phyloP scores from a whole-genome alignment of 1,140 invertebrate species.

The Cydia amplana region DNA sequence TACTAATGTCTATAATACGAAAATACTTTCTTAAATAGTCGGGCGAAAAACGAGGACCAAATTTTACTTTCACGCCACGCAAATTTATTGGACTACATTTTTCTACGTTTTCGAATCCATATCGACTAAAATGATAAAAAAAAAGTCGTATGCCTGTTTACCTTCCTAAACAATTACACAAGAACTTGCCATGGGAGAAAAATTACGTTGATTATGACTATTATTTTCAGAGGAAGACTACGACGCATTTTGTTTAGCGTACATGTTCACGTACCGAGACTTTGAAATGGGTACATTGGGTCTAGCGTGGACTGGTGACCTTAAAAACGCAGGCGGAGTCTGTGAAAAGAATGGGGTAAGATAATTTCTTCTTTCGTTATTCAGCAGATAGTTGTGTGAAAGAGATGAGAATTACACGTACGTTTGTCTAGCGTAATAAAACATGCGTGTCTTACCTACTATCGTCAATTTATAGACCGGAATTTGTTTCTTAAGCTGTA shows the following conservation, averaged over 20 bases:
- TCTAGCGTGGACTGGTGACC: conserved; percentile 97
- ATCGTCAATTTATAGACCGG: too few relatives aligned
- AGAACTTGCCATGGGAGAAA: not conserved
- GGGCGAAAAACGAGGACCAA: too few relatives aligned
- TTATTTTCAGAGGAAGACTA: conserved; percentile 93
- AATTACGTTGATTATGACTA: not conserved
- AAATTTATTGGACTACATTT: not conserved
- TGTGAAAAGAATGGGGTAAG: conserved; percentile 95
- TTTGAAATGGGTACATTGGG: conserved; percentile 99
- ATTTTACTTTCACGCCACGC: too few relatives aligned
- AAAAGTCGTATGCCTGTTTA: too few relatives aligned
- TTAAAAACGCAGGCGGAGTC: conserved; percentile 96
- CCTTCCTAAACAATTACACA: too few relatives aligned
- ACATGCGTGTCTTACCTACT: too few relatives aligned
- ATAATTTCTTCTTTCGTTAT: not conserved
- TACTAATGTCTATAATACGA: too few relatives aligned
- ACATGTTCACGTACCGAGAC: conserved; percentile 99
- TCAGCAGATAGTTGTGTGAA: not conserved
- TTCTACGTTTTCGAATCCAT: not conserved
- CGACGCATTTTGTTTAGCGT: conserved; percentile 98
- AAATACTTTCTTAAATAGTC: too few relatives aligned
- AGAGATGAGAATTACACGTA: not conserved
- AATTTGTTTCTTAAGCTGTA: too few relatives aligned
- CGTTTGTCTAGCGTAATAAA: not conserved
- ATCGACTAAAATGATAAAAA: too few relatives aligned